A percentile compares a stretch with the other conserved stretches of the same genome.
Evolutionary conservation across 2,113 vertebrate genomes (phyloP).

Genomic region (Eptatretus burgeri): DNA sequence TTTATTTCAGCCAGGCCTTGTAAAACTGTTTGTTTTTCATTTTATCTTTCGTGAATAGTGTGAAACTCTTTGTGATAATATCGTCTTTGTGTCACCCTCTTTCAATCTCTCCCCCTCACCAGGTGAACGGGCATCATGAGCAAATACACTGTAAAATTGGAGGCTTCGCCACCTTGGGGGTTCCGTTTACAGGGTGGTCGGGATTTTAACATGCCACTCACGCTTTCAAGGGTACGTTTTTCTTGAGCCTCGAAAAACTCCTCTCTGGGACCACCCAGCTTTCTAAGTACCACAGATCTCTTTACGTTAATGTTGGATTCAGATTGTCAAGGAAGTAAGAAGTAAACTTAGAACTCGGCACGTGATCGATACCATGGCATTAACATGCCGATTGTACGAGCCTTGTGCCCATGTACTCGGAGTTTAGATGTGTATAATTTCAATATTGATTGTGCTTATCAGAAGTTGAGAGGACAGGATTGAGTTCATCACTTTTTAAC

Average conservation of each 20-base stretch:
- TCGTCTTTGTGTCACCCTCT: no score
- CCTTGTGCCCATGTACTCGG: neutral
- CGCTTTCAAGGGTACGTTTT: neutral
- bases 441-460: no score
- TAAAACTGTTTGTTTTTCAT: no score
- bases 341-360: neutral
- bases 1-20: no score
- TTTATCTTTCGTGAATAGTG: no score
- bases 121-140: neutral
- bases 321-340: neutral
- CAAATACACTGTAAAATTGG: neutral
- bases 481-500: no score
- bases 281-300: neutral
- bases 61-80: no score
- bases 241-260: neutral
- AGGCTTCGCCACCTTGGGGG: neutral
- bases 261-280: neutral
- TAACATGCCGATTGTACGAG: neutral
- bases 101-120: neutral
- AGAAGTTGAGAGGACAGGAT: no score
- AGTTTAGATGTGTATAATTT: no score
- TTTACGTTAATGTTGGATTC: neutral
- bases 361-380: neutral
- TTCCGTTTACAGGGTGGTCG: slow-evolving; percentile 1
- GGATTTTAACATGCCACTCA: slow-evolving; percentile 2